phyloP scores from a whole-genome alignment of 2,113 vertebrate species.

The Notiomystis cincta region DNA sequence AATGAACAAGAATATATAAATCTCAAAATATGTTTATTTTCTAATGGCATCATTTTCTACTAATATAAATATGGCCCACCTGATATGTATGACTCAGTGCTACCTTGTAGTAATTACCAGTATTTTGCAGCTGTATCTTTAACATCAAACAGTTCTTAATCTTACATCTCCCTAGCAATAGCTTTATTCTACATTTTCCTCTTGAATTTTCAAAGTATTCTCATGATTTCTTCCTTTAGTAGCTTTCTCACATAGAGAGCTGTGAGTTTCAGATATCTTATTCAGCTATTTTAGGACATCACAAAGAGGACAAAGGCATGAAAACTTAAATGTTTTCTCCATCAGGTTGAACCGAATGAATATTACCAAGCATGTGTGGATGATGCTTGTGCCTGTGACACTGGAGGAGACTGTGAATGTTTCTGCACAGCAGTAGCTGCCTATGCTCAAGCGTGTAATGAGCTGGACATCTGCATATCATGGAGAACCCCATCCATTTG shows the following conservation, averaged over 20 bases:
- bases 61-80: background rate
- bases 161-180: background rate
- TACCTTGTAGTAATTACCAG: background rate
- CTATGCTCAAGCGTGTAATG: conserved; percentile 86
- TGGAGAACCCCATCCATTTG: conserved; percentile 90
- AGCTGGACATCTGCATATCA: conserved; percentile 78
- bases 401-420: conserved; percentile 92
- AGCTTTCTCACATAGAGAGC: background rate
- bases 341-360: conserved; percentile 85
- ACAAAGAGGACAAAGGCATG: background rate
- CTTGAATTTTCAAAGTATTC: background rate
- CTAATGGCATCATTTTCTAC: background rate
- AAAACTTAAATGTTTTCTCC: background rate
- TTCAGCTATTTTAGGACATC: background rate
- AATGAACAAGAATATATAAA: background rate
- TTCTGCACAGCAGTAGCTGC: conserved; percentile 91
- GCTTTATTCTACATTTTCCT: background rate
- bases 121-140: background rate
- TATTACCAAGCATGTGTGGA: conserved; percentile 88
- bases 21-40: background rate
- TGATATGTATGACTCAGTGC: background rate
- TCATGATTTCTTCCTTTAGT: background rate
- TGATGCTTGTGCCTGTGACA: conserved; percentile 91
- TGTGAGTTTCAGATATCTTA: background rate
- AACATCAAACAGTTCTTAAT: background rate